These are phyloP conservation scores for Leptopilina myrica DNA, from an alignment of 2,888 invertebrate species.

Conservation along the genomic window DNA sequence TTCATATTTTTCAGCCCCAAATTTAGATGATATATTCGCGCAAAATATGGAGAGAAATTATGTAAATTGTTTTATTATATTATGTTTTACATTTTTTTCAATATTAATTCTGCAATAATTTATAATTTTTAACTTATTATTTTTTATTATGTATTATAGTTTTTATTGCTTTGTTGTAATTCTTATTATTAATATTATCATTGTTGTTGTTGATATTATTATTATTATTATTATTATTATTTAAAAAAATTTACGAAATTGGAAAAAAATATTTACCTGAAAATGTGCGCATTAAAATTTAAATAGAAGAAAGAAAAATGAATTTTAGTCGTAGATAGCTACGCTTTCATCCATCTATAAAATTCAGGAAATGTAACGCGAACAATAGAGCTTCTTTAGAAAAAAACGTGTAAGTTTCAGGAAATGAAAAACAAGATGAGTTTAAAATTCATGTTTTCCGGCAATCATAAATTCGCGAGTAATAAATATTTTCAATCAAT, in stretches of 20 bases:
- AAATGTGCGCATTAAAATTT: neutral
- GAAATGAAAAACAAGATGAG: neutral
- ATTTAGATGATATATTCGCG: neutral
- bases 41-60: neutral
- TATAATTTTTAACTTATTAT: neutral
- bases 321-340: neutral
- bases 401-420: constrained; percentile 3
- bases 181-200: no score
- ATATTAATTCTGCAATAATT: neutral
- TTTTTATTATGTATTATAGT: neutral
- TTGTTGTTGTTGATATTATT: no score
- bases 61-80: no score
- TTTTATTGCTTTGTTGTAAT: no score
- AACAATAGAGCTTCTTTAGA: neutral
- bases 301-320: neutral
- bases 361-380: constrained; percentile 7
- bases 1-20: neutral
- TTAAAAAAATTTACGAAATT: no score
- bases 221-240: no score
- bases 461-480: neutral
- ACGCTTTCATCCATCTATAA: neutral
- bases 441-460: neutral
- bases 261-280: neutral
- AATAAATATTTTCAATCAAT: neutral
- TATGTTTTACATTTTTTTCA: no score